Percentiles rank a stretch among this genome's conserved stretches.
These are phyloP conservation scores for Xylocampa areola DNA, from an alignment of 2,888 invertebrate species.

Conservation along the genomic window DNA sequence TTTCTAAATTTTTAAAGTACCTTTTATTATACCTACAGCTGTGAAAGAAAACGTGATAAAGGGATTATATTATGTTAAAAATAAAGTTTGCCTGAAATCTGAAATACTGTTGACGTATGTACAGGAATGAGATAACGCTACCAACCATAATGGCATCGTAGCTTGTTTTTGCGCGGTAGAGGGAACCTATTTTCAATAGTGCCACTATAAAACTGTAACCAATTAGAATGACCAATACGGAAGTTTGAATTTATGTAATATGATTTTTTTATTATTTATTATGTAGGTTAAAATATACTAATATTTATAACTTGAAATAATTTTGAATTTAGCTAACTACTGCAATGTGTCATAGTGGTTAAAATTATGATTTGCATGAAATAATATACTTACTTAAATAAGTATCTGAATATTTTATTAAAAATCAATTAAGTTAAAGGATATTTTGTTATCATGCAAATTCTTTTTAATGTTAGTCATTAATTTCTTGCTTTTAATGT, in stretches of 20 bases:
- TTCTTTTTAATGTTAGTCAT: conserved; percentile 40
- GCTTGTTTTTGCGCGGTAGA: too few species aligned
- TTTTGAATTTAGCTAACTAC: not conserved
- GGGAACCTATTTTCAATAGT: too few species aligned
- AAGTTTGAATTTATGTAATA: conserved; percentile 1
- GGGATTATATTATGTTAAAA: too few species aligned
- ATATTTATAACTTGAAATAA: not conserved
- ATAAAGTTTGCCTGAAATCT: too few species aligned
- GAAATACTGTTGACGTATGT: too few species aligned
- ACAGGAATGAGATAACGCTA: too few species aligned
- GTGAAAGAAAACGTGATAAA: too few species aligned
- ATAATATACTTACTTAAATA: conserved; percentile 33
- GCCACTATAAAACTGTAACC: not conserved
- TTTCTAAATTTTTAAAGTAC: too few species aligned
- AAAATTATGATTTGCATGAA: conserved; percentile 29
- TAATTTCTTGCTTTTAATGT: conserved; percentile 9
- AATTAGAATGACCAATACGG: conserved; percentile 18
- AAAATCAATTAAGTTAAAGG: conserved; percentile 11
- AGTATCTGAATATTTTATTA: not conserved
- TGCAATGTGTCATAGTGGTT: conserved; percentile 25
- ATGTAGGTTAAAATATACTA: too few species aligned
- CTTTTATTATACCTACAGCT: too few species aligned
- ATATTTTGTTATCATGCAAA: conserved; percentile 41
- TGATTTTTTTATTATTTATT: too few species aligned
- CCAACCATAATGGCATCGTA: too few species aligned